Evolutionary conservation across 2,888 invertebrate genomes (phyloP).

Genomic region (Stenchaetothrips biformis): DNA sequence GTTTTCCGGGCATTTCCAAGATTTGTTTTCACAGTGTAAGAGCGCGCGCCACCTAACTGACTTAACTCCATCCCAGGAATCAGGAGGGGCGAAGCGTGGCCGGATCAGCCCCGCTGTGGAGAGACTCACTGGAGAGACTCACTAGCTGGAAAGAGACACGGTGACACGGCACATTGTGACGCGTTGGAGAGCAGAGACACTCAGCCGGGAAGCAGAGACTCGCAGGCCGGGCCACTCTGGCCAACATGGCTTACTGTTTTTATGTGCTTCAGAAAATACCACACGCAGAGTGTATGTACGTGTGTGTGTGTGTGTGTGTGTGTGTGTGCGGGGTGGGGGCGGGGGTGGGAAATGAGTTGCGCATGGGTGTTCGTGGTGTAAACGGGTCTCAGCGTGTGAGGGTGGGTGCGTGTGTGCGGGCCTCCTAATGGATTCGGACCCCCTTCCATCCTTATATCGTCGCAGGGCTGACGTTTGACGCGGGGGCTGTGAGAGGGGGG

Average conservation of each 20-base stretch:
- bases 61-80: conserved; percentile 1
- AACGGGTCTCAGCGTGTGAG: not conserved
- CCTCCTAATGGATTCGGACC: conserved; percentile 8
- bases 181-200: not conserved
- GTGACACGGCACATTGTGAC: not conserved
- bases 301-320: not conserved
- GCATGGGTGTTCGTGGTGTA: not conserved
- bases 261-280: not conserved
- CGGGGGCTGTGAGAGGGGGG: not conserved
- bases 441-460: conserved; percentile 16
- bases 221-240: not conserved
- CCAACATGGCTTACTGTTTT: not conserved
- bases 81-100: not conserved
- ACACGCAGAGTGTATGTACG: not conserved
- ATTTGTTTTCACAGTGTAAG: not conserved
- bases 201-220: no score
- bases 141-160: not conserved
- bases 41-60: not conserved
- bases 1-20: no score
- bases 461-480: not conserved
- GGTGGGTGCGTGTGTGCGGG: not conserved
- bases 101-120: no score
- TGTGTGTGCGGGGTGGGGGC: not conserved
- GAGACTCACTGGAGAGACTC: not conserved
- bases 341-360: no score